These are phyloP conservation scores for Rambutsinella grinnellia DNA, from an alignment of 2,888 invertebrate species.

Conservation along the genomic window DNA sequence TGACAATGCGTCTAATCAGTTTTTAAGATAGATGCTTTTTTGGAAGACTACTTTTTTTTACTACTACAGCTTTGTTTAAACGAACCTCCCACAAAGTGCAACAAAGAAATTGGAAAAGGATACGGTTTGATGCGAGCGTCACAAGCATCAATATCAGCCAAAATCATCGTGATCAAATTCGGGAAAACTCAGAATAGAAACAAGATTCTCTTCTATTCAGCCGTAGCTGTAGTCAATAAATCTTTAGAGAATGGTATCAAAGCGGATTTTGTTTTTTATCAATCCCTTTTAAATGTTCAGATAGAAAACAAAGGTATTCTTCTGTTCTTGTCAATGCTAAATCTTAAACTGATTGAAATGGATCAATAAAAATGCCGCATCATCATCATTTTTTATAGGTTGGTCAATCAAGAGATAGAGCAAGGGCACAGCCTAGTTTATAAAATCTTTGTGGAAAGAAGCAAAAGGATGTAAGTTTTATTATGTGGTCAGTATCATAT, in stretches of 20 bases:
- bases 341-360: conserved; percentile 11
- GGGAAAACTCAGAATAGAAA: background rate
- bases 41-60: conserved; percentile 45
- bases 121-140: conserved; percentile 11
- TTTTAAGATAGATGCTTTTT: too few species aligned
- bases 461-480: conserved; percentile 47
- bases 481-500: too few species aligned
- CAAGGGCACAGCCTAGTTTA: conserved; percentile 46
- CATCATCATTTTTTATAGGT: conserved; percentile 16
- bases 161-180: background rate
- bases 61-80: conserved; percentile 12
- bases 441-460: conserved; percentile 32
- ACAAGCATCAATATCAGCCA: conserved; percentile 10
- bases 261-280: conserved; percentile 51
- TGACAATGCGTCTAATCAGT: conserved; percentile 54
- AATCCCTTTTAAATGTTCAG: conserved; percentile 18
- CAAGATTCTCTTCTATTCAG: too few species aligned
- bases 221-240: too few species aligned
- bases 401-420: conserved; percentile 25
- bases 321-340: background rate
- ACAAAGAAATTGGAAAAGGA: conserved; percentile 49
- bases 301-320: background rate
- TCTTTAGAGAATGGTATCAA: conserved; percentile 9
- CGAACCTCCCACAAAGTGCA: conserved; percentile 50
- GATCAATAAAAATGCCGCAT: conserved; percentile 36